These are phyloP conservation scores for Tipula vernalis DNA, from an alignment of 2,888 invertebrate genomes.

Conservation along the genomic window DNA sequence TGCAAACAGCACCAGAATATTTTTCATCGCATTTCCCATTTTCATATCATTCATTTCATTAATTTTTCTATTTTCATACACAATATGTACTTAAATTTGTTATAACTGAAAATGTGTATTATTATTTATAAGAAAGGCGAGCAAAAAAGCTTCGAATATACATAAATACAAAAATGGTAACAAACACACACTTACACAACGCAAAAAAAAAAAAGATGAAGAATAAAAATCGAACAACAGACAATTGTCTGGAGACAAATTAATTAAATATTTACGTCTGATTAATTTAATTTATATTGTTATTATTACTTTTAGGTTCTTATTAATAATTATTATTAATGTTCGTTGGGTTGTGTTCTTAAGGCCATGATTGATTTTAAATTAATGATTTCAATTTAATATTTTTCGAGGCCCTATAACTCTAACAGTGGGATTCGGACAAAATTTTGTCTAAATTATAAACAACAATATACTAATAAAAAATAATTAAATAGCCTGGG, in stretches of 20 bases:
- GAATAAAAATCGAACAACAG: background rate
- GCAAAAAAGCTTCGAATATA: background rate
- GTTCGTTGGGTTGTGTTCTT: background rate
- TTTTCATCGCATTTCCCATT: background rate
- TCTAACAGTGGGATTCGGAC: background rate
- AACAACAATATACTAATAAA: too few relatives aligned
- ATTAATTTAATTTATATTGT: conserved; percentile 4
- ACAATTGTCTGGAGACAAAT: conserved; percentile 4
- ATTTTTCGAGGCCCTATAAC: background rate
- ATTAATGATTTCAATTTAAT: background rate
- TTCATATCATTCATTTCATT: background rate
- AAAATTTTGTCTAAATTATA: too few relatives aligned
- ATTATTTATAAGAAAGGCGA: background rate
- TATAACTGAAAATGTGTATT: background rate
- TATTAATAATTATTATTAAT: background rate
- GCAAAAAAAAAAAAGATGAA: background rate
- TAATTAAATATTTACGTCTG: conserved; percentile 4
- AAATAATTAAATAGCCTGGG: too few relatives aligned
- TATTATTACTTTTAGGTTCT: background rate
- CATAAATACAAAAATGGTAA: background rate
- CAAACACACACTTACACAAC: background rate
- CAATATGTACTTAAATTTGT: background rate
- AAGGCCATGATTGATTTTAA: background rate
- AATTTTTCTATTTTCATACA: background rate
- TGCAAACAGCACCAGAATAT: background rate